These are phyloP conservation scores for Rhyacophila brunnea DNA, from an alignment of 1,140 invertebrate genomes.

Conservation along the genomic window DNA sequence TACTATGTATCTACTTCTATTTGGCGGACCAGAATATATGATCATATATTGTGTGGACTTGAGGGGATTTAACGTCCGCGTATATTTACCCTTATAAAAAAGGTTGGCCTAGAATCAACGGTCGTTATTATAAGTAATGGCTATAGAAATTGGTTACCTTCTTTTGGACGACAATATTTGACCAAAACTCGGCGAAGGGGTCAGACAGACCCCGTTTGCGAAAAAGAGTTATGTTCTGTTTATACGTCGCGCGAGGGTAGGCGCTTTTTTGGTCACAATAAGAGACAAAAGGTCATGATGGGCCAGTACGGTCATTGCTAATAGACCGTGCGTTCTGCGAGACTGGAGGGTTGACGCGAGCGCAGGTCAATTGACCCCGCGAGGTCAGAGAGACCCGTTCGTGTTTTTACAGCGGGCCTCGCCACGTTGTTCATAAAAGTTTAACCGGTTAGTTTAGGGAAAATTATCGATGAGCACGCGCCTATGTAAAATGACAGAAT, in stretches of 20 bases:
- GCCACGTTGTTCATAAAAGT: no score
- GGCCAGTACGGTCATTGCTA: conserved; percentile 23
- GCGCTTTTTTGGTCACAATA: conserved; percentile 16
- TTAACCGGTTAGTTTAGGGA: no score
- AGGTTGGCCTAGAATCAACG: not conserved
- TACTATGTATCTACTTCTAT: no score
- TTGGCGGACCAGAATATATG: no score
- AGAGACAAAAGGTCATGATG: conserved; percentile 25
- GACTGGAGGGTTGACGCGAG: not conserved
- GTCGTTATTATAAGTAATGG: not conserved
- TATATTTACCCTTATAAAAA: no score
- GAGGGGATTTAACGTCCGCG: no score
- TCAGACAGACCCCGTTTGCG: conserved; percentile 12
- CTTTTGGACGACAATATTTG: conserved; percentile 25
- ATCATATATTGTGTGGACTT: no score
- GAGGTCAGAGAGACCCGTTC: not conserved
- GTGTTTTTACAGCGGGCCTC: not conserved
- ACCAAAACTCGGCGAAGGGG: conserved; percentile 32
- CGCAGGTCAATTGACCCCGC: conserved; percentile 26
- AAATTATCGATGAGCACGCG: not conserved
- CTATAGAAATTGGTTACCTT: not conserved
- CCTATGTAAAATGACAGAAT: not conserved
- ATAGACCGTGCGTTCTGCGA: conserved; percentile 9
- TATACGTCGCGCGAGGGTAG: conserved; percentile 24
- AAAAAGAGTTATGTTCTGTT: conserved; percentile 33